Base-by-base conservation (phyloP, 2,797 vertebrate species). In the Antennarius maculatus region DNA sequence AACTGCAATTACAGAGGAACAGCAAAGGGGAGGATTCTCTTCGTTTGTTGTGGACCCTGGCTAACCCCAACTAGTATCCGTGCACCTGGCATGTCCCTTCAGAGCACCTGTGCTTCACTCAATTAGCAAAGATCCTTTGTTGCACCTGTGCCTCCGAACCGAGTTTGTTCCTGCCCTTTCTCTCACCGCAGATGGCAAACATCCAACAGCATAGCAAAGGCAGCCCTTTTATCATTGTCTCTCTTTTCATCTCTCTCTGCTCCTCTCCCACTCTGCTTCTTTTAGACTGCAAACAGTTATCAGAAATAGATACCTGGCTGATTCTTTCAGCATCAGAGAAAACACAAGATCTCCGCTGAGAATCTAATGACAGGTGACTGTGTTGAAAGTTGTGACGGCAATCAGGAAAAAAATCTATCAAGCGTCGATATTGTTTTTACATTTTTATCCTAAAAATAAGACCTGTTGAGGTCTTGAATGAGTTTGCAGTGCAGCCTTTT, bases 91-190 rank as follows among this genome's bases (percentile, higher is more conserved):
- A 41, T 16, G 27, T 77, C 76, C 76, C 81, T 81, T 61, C 52
- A 59, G 77, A 69, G 79, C 70, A 54, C n/a, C 54, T n/a, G 64
- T 64, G 62, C 76, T 65, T 80, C 60, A 55, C 68, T 79, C 69
- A 88, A 88, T 88, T 81, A 84, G 75, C 16, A 23, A 17, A 51
- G 61, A 76, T 74, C 71, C 72, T 74, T 64, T 62, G 50, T 69
- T 84, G 80, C 87, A 83, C 80, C 85, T 86, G 82, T 63, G 78
- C 73, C 84, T 81, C 68, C 11, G 31, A 15, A 57, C 69, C 11
- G 49, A 4, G 68, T 29, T 48, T 3, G 43, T 7, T 18, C 28
- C 3, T 48, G 70, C 53, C 68, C 64, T 78, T 66, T 66, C 54
- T 50, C 50, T 43, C 5, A n/a, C 53, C n/a, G 53, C 41, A 14